Evolutionary conservation across 2,888 invertebrate species (phyloP).

Genomic region (Brenthis daphne): DNA sequence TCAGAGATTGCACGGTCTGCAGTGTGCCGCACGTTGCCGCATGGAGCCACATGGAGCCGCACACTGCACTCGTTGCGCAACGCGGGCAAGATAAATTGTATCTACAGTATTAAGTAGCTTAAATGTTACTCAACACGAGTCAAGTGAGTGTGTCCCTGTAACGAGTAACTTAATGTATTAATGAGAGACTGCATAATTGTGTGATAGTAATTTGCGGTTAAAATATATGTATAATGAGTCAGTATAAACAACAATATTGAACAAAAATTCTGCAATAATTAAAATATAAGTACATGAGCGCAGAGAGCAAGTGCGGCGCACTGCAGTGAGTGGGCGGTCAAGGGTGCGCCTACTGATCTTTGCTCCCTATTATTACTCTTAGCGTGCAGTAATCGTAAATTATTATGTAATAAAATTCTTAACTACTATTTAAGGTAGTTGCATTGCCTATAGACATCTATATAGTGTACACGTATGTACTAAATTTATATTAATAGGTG

Average conservation of each 20-base stretch:
- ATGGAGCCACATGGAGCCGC: background rate
- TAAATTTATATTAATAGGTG: too few relatives aligned
- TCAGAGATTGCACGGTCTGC: too few relatives aligned
- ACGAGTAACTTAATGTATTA: background rate
- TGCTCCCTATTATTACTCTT: background rate
- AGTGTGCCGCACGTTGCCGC: background rate
- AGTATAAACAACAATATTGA: background rate
- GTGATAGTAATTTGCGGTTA: too few relatives aligned
- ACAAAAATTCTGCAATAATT: too few relatives aligned
- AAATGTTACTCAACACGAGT: constrained; percentile 9
- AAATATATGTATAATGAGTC: too few relatives aligned
- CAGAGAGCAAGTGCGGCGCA: background rate
- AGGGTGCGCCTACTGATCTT: constrained; percentile 10
- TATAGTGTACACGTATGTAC: too few relatives aligned
- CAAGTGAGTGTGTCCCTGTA: background rate
- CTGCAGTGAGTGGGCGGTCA: background rate
- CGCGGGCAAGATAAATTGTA: constrained; percentile 1
- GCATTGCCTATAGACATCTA: background rate
- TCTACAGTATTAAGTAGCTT: constrained; percentile 3
- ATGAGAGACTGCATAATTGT: background rate
- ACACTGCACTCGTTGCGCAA: background rate
- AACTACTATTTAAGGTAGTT: background rate
- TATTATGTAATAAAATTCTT: constrained; percentile 2
- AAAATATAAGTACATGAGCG: background rate
- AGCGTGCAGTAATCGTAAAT: background rate